Evolutionary conservation across 1,140 invertebrate genomes (phyloP).

Genomic region (Papilio machaon): DNA sequence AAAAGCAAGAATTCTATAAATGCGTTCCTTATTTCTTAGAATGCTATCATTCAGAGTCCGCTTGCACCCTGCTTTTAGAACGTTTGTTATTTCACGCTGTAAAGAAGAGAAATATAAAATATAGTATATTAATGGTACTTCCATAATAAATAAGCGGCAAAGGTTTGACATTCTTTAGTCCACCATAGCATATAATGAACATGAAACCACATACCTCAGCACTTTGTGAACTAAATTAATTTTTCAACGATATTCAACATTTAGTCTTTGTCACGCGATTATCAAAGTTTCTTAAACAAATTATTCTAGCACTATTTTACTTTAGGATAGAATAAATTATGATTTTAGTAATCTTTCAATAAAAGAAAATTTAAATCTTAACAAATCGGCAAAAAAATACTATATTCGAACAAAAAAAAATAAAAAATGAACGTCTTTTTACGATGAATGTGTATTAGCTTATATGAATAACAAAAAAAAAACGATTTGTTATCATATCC

Average conservation of each 20-base stretch:
- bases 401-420: background rate
- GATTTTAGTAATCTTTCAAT: background rate
- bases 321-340: background rate
- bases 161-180: no score
- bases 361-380: background rate
- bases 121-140: no score
- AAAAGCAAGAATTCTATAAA: no score
- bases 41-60: no score
- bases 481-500: constrained; percentile 1
- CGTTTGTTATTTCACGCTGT: no score
- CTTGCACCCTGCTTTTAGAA: no score
- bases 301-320: background rate
- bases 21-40: no score
- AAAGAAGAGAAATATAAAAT: no score
- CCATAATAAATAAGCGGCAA: no score
- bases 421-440: background rate
- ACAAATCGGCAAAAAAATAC: background rate
- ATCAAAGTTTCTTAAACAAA: background rate
- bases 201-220: background rate
- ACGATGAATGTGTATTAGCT: background rate
- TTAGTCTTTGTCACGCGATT: background rate
- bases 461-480: constrained; percentile 10
- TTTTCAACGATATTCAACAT: background rate
- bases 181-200: background rate
- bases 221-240: background rate